phyloP scores from a whole-genome alignment of 2,113 vertebrate species.

The Ifrita kowaldi region DNA sequence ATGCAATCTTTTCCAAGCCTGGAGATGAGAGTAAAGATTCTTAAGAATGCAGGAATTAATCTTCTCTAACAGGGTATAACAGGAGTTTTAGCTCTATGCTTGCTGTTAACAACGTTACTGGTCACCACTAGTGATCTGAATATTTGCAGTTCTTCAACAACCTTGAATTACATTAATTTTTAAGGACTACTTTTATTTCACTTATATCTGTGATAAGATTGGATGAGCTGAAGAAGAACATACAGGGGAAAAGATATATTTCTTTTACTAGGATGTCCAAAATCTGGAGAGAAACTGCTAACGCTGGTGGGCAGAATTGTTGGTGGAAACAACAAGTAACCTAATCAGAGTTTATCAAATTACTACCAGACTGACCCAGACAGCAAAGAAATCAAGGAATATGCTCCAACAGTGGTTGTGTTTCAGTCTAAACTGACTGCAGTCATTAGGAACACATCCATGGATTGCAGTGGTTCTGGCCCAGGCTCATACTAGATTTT shows the following conservation, averaged over 20 bases:
- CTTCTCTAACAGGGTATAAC: not conserved
- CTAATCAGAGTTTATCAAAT: not conserved
- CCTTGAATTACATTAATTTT: not conserved
- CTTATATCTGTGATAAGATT: not conserved
- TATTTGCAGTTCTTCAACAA: not conserved
- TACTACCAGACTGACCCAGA: not conserved
- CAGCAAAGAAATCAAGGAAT: not conserved
- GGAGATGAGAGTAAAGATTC: not conserved
- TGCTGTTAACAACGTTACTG: not conserved
- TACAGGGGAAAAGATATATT: not conserved
- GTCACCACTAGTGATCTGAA: not conserved
- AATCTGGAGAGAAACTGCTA: not conserved
- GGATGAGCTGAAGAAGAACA: not conserved
- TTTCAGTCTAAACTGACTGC: not conserved
- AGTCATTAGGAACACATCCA: not conserved
- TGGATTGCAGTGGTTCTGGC: not conserved
- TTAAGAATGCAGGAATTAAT: conserved; percentile 21
- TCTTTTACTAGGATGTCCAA: not conserved
- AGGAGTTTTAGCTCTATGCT: not conserved
- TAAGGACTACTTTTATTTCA: not conserved
- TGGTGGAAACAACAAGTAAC: not conserved
- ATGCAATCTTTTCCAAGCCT: conserved; percentile 15
- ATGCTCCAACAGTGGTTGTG: not conserved
- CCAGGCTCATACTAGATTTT: not conserved
- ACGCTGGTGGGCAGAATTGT: not conserved